Evolutionary conservation across 2,113 vertebrate species (phyloP), one percentile per base, ranked within the genome.

Genomic region (Emydura subglobosa): DNA sequence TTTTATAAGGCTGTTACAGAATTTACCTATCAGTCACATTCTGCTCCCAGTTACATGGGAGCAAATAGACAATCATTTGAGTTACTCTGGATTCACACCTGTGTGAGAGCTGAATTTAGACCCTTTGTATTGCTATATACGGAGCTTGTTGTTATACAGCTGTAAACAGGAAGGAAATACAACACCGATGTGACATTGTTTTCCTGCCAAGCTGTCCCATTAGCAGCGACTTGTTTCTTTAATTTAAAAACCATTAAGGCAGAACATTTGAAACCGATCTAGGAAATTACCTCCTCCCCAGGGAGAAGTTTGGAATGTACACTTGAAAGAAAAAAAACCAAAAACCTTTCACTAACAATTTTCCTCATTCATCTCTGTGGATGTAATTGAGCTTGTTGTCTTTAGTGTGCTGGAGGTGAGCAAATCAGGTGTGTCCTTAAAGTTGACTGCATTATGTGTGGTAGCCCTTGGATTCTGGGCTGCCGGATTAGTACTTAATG

Each of bases 91-190:
- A 44, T 17, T 16, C 8, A n/a, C 21, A 82, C 34, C 0, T 0
- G 22, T 3, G 55, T 2, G 17, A 1, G 6, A 0, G 31, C 1
- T 2, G 1, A 1, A 1, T 2, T 5, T 29, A 0, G 24, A 3
- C 31, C 1, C 2, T 83, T 34, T 0, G 47, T n/a, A 6, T 14
- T 49, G 42, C 0, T 1, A 6, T 4, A 78, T 51, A 34, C 50
- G 29, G 0, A 0, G 42, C 13, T 0, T 21, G 74, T 21, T 3
- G 39, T 0, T 27, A 1, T 2, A 8, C 27, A 3, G 10, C 78
- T 50, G 49, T 6, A 13, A 74, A 10, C 25, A 53, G 21, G 51
- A 47, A 10, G 8, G 57, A 65, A 89, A 12, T 0, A 1, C 13
- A 2, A 74, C 53, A 47, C 39, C 5, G 47, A 39, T 3, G 42